Percentiles rank a stretch among this genome's conserved stretches.
These are phyloP conservation scores for Aramus guarauna DNA, from an alignment of 2,113 vertebrate genomes.

Conservation along the genomic window DNA sequence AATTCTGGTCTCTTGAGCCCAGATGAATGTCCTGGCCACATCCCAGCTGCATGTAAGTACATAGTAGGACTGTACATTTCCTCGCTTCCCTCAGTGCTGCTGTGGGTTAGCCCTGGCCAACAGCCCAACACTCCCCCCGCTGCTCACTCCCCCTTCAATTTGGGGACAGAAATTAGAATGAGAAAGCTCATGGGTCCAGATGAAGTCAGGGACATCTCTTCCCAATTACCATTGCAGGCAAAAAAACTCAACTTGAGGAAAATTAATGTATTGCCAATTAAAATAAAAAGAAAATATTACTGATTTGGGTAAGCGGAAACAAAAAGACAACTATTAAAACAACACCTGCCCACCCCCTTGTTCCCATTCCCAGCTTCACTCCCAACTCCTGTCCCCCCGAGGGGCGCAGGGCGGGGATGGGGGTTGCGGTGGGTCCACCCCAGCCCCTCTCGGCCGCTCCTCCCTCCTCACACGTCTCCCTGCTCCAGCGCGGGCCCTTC, in stretches of 20 bases:
- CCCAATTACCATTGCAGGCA: neutral
- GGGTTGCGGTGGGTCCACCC: too few species aligned
- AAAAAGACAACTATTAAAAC: neutral
- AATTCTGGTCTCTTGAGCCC: neutral
- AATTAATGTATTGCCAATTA: neutral
- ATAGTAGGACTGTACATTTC: neutral
- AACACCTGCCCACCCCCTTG: neutral
- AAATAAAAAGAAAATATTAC: neutral
- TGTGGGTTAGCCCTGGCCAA: neutral
- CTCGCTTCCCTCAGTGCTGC: neutral
- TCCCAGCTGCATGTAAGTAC: neutral
- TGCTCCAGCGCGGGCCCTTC: too few species aligned
- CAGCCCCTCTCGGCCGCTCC: too few species aligned
- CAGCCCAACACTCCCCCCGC: neutral
- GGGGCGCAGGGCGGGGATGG: neutral
- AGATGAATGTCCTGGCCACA: neutral
- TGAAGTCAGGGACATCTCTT: neutral
- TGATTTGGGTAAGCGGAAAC: neutral
- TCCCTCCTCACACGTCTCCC: too few species aligned
- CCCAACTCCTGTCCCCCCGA: accelerated
- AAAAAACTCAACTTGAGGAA: neutral
- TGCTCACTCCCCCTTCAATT: neutral
- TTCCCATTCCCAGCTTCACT: accelerated
- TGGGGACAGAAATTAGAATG: neutral
- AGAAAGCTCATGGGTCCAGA: neutral